Evolutionary conservation across 2,113 vertebrate genomes (phyloP).

Genomic region (Coregonus clupeaformis): DNA sequence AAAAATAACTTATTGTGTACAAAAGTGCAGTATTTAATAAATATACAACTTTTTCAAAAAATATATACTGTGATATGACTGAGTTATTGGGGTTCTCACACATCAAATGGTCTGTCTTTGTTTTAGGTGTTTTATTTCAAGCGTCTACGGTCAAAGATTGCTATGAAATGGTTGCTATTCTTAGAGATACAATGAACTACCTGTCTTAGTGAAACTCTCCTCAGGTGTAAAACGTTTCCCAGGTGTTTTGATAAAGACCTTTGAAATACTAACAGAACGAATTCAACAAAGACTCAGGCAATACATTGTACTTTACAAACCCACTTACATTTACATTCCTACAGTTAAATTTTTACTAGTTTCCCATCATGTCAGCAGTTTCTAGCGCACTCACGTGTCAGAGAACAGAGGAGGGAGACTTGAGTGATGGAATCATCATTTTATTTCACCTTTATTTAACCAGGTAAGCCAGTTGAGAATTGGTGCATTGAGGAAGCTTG

Average conservation of each 20-base stretch:
- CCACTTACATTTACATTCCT: neutral
- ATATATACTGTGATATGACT: neutral
- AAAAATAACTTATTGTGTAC: conserved; percentile 92
- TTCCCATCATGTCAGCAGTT: neutral
- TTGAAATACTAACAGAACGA: neutral
- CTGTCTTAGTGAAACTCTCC: no score
- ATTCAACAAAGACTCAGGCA: neutral
- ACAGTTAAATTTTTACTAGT: neutral
- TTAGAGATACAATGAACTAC: no score
- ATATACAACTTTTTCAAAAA: conserved; percentile 66
- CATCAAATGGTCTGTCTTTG: no score
- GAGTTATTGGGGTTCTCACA: no score
- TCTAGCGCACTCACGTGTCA: neutral
- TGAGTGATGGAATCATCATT: no score
- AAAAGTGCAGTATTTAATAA: conserved; percentile 77
- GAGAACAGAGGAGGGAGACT: neutral
- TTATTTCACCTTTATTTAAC: no score
- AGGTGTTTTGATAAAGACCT: no score
- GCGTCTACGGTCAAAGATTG: no score
- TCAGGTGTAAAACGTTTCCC: no score
- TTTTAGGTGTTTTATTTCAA: no score
- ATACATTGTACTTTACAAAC: neutral
- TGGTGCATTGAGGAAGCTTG: neutral
- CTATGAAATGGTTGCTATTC: no score
- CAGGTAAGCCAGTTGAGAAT: no score